These are phyloP conservation scores for Eunapius fragilis DNA, from an alignment of 37 sponge, comb jelly and placozoan species.

Conservation along the genomic window DNA sequence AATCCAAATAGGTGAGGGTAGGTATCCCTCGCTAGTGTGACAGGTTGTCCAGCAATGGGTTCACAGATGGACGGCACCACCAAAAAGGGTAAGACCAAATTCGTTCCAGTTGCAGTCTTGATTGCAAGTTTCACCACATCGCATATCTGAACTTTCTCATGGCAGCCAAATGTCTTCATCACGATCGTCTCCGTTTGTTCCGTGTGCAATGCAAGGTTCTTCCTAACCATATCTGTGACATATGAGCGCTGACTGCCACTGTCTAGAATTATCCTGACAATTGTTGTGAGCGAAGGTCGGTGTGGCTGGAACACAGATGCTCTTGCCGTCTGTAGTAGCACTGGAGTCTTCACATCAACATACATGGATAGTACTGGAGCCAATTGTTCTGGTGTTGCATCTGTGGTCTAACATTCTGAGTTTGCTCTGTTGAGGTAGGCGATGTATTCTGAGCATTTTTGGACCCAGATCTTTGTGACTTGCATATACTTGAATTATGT, in stretches of 20 bases:
- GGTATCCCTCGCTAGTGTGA: not conserved
- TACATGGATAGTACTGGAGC: not conserved
- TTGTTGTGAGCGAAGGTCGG: not conserved
- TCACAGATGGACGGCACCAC: slow-evolving; percentile 45
- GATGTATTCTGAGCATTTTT: not conserved
- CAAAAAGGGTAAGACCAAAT: not conserved
- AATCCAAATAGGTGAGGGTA: slow-evolving; percentile 15
- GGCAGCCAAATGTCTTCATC: slow-evolving; percentile 51
- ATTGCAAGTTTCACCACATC: slow-evolving; percentile 24
- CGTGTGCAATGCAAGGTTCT: slow-evolving; percentile 3
- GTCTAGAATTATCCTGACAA: slow-evolving; percentile 4
- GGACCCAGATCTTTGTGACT: not conserved
- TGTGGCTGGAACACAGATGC: not conserved
- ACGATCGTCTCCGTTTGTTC: not conserved
- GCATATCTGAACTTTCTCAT: not conserved
- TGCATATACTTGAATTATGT: not conserved
- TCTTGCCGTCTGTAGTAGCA: not conserved
- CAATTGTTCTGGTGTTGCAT: not conserved
- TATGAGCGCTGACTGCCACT: slow-evolving; percentile 37
- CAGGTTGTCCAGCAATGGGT: slow-evolving; percentile 32
- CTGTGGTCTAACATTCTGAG: not conserved
- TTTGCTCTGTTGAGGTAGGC: too few species aligned
- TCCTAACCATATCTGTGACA: not conserved
- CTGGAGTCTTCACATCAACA: not conserved
- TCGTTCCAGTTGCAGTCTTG: not conserved